These are phyloP conservation scores for Menidia menidia DNA, from an alignment of 2,797 vertebrate species.

Conservation along the genomic window DNA sequence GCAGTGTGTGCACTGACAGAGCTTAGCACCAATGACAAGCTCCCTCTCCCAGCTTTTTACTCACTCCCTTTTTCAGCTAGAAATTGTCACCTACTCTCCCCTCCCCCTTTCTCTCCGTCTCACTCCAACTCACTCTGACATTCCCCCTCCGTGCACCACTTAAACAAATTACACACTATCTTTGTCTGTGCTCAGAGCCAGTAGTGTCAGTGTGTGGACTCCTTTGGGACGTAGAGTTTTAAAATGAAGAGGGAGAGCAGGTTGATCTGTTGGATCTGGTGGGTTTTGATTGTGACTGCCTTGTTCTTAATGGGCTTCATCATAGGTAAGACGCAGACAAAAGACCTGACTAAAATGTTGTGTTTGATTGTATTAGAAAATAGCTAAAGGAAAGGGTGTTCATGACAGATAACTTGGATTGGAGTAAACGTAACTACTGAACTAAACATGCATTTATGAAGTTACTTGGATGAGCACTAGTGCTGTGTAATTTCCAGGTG, in stretches of 20 bases:
- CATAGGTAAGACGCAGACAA: slow-evolving; percentile 73
- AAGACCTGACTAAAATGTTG: background rate
- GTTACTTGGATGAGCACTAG: background rate
- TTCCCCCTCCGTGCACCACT: slow-evolving; percentile 31
- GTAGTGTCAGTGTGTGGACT: background rate
- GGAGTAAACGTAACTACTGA: no score
- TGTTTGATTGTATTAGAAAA: background rate
- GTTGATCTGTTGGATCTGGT: slow-evolving; percentile 57
- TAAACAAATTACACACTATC: slow-evolving; percentile 58
- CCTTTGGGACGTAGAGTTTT: slow-evolving; percentile 8
- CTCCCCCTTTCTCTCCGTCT: slow-evolving; percentile 4
- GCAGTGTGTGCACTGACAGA: slow-evolving; percentile 18
- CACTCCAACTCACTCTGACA: slow-evolving; percentile 28
- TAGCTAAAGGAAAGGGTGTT: background rate
- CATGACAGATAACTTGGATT: background rate
- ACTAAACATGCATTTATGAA: no score
- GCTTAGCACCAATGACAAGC: slow-evolving; percentile 26
- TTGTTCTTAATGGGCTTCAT: slow-evolving; percentile 80
- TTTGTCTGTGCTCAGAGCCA: slow-evolving; percentile 31
- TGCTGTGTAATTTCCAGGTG: background rate
- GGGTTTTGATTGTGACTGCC: slow-evolving; percentile 51
- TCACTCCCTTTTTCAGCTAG: slow-evolving; percentile 17
- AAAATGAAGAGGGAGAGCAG: slow-evolving; percentile 69
- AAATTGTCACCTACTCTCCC: slow-evolving; percentile 7
- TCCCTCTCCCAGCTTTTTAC: slow-evolving; percentile 25